These are phyloP conservation scores for Mungos mungo DNA, from an alignment of 2,113 vertebrate genomes.

Conservation along the genomic window DNA sequence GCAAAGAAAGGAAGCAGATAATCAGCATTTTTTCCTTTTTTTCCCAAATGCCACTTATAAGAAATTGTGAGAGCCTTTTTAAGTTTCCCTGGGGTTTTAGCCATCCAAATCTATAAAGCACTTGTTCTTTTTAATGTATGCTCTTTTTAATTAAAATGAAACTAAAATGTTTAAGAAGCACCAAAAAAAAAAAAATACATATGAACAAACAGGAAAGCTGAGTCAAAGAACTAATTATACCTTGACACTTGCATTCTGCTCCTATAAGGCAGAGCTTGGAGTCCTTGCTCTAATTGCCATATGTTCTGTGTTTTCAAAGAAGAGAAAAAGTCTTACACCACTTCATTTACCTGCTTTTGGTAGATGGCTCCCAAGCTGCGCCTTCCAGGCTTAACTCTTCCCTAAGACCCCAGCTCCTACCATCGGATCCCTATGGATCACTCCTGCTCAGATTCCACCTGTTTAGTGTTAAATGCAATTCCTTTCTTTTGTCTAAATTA, in stretches of 20 bases:
- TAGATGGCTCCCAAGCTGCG: background rate
- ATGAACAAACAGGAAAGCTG: slow-evolving; percentile 58
- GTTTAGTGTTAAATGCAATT: background rate
- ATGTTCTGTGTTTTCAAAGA: background rate
- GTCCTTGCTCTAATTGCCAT: slow-evolving; percentile 32
- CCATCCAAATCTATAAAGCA: background rate
- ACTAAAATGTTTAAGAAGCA: slow-evolving; percentile 32
- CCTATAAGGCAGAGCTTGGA: background rate
- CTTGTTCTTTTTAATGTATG: background rate
- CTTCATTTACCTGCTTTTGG: slow-evolving; percentile 21
- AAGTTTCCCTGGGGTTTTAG: slow-evolving; percentile 10
- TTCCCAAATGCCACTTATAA: background rate
- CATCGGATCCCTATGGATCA: background rate
- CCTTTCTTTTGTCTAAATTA: background rate
- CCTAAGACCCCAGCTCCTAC: background rate
- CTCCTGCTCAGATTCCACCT: background rate
- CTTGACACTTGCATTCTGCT: slow-evolving; percentile 36
- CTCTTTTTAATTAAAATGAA: slow-evolving; percentile 59
- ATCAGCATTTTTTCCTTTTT: background rate
- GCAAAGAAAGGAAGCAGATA: background rate
- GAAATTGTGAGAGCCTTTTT: background rate
- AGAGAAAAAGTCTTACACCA: background rate
- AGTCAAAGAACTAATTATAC: slow-evolving; percentile 56
- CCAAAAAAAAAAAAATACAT: background rate
- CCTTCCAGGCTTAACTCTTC: background rate